Evolutionary conservation across 2,797 vertebrate species (phyloP), one percentile per base, ranked within the genome.

Genomic region (Tenualosa thibaudeaui): DNA sequence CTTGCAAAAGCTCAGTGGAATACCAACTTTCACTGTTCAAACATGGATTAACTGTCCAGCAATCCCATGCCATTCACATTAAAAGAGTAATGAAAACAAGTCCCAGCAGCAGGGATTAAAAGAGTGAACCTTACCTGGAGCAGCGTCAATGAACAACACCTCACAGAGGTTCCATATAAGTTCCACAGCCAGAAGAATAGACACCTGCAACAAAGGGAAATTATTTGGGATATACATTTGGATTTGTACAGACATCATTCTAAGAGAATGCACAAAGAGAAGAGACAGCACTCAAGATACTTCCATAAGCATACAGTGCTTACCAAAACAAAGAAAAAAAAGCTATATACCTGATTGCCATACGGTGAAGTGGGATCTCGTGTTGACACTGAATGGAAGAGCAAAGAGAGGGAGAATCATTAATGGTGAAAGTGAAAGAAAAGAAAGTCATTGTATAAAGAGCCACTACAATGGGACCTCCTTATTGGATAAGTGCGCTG

Each of bases 141-240:
- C 96, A 71, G 97, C 96, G 85, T 99, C 98, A 15, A 99, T 97
- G 91, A 98, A 99, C 68, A 99, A 95, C 85, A 99, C 98, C 93
- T 99, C 98, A 93, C 98, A 99, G 15, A 99, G 94, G 90, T 99
- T 99, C 98, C 98, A 99, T 90, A 99, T 99, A 85, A 99, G 95
- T 89, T 99, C 98, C 86, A 97, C 95, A 0, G 97, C 98, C 89
- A 98, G 95, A 62, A 99, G 95, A 91, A 99, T 97, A 17, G 97
- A 98, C 81, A 99, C 94, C 98, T 99, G 88, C 6, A 43, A 86
- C n/a, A 49, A 37, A 78, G 22, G 43, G 19, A 51, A 2, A 81
- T 9, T 37, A 15, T 71, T 71, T 71, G 65, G 31, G 15, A 56
- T 5, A 22, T 5, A 22, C 3, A 71, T 43, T n/a, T 40, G 9